A percentile compares a stretch with the other conserved stretches of the same genome.
Conservation (phyloP, 2,113 vertebrate genomes). For the Rhea pennata region DNA sequence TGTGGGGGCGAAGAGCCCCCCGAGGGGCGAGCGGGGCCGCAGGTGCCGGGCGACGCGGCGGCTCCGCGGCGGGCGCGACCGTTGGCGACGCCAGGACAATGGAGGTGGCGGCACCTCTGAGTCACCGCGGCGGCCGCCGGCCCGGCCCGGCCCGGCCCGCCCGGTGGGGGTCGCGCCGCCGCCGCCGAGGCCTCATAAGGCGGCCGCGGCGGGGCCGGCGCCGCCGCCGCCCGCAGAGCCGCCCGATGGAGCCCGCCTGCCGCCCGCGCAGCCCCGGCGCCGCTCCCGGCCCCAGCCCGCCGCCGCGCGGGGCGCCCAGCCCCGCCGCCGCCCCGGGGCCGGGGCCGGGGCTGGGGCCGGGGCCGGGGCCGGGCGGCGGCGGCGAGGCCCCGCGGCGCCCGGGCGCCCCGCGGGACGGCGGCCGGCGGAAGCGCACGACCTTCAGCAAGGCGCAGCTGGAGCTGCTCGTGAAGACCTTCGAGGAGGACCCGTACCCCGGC, state of each 20-base stretch:
- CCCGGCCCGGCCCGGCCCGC: not conserved
- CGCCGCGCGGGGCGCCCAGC: not conserved
- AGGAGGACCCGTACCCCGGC: slow-evolving; percentile 62
- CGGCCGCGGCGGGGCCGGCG: not conserved
- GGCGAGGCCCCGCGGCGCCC: not conserved
- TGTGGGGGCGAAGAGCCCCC: not conserved
- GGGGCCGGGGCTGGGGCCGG: no score
- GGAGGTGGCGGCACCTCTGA: slow-evolving; percentile 50
- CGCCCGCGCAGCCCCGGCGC: not conserved
- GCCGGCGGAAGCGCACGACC: slow-evolving; percentile 48
- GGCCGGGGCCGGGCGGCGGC: no score
- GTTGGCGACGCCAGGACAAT: slow-evolving; percentile 69
- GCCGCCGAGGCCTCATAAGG: slow-evolving; percentile 27
- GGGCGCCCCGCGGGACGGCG: not conserved
- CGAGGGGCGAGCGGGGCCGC: not conserved
- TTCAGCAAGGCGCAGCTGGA: slow-evolving; percentile 55
- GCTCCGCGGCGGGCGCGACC: slow-evolving; percentile 25
- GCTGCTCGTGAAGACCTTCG: slow-evolving; percentile 56
- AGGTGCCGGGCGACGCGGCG: slow-evolving; percentile 14
- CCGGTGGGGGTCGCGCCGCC: slow-evolving; percentile 29
- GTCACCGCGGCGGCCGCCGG: slow-evolving; percentile 20
- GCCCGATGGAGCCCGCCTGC: slow-evolving; percentile 17
- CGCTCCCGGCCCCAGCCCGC: not conserved
- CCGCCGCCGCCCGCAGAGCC: not conserved
- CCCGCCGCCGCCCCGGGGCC: no score